phyloP scores from a whole-genome alignment of 2,113 vertebrate species.

The Cariama cristata region DNA sequence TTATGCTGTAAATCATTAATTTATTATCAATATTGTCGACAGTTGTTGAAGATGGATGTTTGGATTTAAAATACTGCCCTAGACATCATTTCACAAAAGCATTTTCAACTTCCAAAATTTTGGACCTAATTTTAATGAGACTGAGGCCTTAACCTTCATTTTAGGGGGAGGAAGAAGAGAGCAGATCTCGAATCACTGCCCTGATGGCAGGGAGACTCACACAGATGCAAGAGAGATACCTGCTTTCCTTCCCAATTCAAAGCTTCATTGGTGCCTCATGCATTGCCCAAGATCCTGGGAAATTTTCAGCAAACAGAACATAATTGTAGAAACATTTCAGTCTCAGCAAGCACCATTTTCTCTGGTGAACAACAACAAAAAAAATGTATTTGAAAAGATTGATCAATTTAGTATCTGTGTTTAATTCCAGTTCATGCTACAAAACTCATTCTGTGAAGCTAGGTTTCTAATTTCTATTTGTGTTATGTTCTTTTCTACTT shows the following conservation, averaged over 20 bases:
- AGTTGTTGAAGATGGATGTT: not conserved
- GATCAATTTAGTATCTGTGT: not conserved
- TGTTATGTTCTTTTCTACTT: not conserved
- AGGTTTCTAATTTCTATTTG: not conserved
- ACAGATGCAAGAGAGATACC: not conserved
- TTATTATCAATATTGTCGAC: not conserved
- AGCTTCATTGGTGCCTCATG: not conserved
- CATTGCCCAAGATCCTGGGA: not conserved
- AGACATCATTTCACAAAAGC: not conserved
- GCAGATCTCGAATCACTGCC: not conserved
- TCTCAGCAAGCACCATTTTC: not conserved
- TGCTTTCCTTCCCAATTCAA: not conserved
- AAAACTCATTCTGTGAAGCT: not conserved
- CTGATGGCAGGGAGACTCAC: not conserved
- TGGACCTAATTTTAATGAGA: not conserved
- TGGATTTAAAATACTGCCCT: not conserved
- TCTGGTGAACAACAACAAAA: not conserved
- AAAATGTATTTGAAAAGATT: not conserved
- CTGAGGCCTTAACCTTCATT: not conserved
- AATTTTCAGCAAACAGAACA: not conserved
- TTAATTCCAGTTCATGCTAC: not conserved
- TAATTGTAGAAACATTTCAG: not conserved
- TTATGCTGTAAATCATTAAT: not conserved
- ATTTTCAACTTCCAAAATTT: not conserved
- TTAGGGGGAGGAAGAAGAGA: not conserved